These are phyloP conservation scores for Boloria euphrosyne DNA, from an alignment of 2,888 invertebrate species.

Conservation along the genomic window DNA sequence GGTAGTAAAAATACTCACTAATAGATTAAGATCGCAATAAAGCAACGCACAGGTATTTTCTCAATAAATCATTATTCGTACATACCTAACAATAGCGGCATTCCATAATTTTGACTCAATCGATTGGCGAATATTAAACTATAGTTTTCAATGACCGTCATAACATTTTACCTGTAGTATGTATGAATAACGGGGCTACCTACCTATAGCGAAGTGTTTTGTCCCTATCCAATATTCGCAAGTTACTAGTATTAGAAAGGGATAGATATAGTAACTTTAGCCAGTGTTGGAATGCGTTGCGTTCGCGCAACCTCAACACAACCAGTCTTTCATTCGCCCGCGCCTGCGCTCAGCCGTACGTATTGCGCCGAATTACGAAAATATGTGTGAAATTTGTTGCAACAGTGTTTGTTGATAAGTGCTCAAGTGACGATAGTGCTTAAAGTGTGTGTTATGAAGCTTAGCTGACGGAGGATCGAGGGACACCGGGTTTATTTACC, in stretches of 20 bases:
- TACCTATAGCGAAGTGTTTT: slow-evolving; percentile 54
- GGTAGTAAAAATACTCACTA: background rate
- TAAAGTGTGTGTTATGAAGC: slow-evolving; percentile 76
- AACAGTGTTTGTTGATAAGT: slow-evolving; percentile 67
- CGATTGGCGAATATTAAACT: slow-evolving; percentile 44
- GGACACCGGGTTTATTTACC: slow-evolving; percentile 71
- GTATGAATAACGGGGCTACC: slow-evolving; percentile 74
- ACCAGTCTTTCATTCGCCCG: slow-evolving; percentile 71
- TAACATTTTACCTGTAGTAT: slow-evolving; percentile 60
- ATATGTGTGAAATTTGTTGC: slow-evolving; percentile 74
- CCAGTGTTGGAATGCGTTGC: slow-evolving; percentile 76
- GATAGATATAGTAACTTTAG: slow-evolving; percentile 56
- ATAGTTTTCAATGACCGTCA: slow-evolving; percentile 48
- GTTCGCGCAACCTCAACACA: slow-evolving; percentile 67
- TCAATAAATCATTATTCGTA: slow-evolving; percentile 25
- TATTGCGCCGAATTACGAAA: slow-evolving; percentile 61
- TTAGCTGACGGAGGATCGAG: slow-evolving; percentile 70
- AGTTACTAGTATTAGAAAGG: slow-evolving; percentile 50
- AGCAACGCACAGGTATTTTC: background rate
- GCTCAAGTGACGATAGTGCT: slow-evolving; percentile 66
- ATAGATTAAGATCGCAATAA: background rate
- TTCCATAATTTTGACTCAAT: slow-evolving; percentile 36
- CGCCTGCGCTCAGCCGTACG: slow-evolving; percentile 59
- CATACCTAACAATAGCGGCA: slow-evolving; percentile 18
- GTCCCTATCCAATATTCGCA: slow-evolving; percentile 47